Evolutionary conservation across 2,797 vertebrate species (phyloP), one percentile per base, ranked within the genome.

Genomic region (Sparidentex hasta): DNA sequence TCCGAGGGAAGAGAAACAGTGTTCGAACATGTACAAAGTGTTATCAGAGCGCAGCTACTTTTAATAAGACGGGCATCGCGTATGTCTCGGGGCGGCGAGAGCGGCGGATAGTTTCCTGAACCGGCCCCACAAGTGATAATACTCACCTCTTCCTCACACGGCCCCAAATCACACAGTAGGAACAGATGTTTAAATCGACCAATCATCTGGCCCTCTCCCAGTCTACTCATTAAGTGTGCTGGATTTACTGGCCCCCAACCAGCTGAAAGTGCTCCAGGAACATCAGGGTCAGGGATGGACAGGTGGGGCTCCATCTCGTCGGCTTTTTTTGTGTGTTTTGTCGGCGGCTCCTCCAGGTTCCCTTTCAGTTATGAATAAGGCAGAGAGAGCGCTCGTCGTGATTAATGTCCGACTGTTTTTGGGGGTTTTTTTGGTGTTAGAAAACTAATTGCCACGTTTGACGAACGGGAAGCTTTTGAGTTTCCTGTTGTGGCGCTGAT

Each of bases 121-220:
- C 58, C 12, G 68, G 77, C 50, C 73, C 74, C 74, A 43, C 62
- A 69, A 65, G 80, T 71, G 79, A 76, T 52, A 16, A 82, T 57
- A 76, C n/a, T 70, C 83, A 56, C 63, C 73, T 74, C 57, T 33
- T 65, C 56, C 64, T 29, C 76, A 48, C 65, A 64, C n/a, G n/a
- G 51, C 52, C 58, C 58, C 43, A 71, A 86, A 84, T 88, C 75
- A 78, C 74, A 82, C 55, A 38, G 68, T 59, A 65, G 69, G 65
- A 86, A 74, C 74, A 57, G 80, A 80, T 83, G 77, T 90, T 91
- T 87, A 77, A 89, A 90, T 75, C 78, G 76, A 76, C 77, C 85
- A 71, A 82, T 86, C 82, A 71, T 76, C 74, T 69, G 66, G 65
- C 51, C 33, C 63, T 61, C 71, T 77, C 77, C 85, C 79, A 23